Percentiles rank a stretch among this genome's conserved stretches.
Evolutionary conservation across 2,888 invertebrate genomes (phyloP).

Genomic region (Mechanitis mazaeus): DNA sequence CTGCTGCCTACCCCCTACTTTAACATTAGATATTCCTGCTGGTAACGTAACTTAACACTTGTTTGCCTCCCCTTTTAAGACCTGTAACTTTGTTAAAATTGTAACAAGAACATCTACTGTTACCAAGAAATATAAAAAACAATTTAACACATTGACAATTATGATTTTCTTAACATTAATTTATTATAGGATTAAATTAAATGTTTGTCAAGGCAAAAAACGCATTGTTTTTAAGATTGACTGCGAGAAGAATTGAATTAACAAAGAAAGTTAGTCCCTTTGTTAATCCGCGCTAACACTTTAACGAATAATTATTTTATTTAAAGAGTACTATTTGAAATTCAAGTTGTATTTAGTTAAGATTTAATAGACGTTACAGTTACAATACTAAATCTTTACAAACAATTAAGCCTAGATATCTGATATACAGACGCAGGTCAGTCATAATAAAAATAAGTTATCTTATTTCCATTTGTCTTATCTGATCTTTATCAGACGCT

Average conservation of each 20-base stretch:
- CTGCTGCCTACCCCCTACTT: constrained; percentile 15
- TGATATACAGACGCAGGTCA: too few relatives aligned
- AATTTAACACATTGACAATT: too few relatives aligned
- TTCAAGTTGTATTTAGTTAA: too few relatives aligned
- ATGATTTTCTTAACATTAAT: too few relatives aligned
- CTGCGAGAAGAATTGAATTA: neutral
- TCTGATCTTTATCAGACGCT: neutral
- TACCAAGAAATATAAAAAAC: too few relatives aligned
- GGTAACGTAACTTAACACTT: constrained; percentile 11
- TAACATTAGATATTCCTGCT: constrained; percentile 21
- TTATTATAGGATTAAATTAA: too few relatives aligned
- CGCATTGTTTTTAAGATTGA: constrained; percentile 1
- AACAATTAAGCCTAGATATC: too few relatives aligned
- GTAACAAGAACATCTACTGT: neutral
- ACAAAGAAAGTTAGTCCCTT: neutral
- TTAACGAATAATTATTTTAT: neutral
- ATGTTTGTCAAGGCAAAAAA: too few relatives aligned
- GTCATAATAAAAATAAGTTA: too few relatives aligned
- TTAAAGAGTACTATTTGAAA: neutral
- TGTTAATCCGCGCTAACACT: neutral
- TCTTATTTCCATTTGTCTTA: neutral
- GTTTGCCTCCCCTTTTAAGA: neutral
- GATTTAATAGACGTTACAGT: too few relatives aligned
- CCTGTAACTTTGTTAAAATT: constrained; percentile 4
- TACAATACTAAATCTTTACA: too few relatives aligned